phyloP scores from a whole-genome alignment of 1,140 invertebrate genomes.

The Ceratosolen solmsi region DNA sequence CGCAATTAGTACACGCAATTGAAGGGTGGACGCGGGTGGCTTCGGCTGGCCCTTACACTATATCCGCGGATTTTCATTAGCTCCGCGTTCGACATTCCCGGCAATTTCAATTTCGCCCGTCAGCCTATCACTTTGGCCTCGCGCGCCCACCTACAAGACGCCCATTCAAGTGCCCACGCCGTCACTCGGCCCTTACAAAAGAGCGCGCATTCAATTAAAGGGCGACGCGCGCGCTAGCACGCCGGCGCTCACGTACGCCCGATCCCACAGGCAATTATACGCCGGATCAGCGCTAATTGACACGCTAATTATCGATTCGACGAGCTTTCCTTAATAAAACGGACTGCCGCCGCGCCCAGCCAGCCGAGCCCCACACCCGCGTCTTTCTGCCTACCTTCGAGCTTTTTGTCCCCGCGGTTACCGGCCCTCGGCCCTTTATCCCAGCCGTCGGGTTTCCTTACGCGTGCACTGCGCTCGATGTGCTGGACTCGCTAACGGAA shows the following conservation, averaged over 20 bases:
- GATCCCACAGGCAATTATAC: conserved; percentile 63
- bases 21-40: neutral
- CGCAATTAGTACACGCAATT: conserved; percentile 31
- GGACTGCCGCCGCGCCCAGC: conserved; percentile 35
- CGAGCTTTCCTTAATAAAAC: conserved; percentile 60
- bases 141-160: neutral
- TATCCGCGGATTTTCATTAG: conserved; percentile 44
- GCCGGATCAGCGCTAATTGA: conserved; percentile 69
- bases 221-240: neutral
- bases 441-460: too few relatives aligned
- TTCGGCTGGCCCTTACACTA: neutral
- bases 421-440: neutral
- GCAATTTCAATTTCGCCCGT: conserved; percentile 47
- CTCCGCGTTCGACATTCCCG: conserved; percentile 15
- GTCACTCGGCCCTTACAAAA: neutral
- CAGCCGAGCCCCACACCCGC: neutral
- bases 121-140: conserved; percentile 22
- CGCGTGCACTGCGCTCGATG: too few relatives aligned
- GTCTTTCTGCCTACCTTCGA: neutral
- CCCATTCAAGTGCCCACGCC: conserved; percentile 1
- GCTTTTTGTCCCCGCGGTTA: neutral
- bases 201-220: conserved; percentile 38
- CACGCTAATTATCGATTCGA: conserved; percentile 70
- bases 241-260: neutral
- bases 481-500: too few relatives aligned